Conservation (phyloP, 2,113 vertebrate genomes). For the Perca schrenkii region DNA sequence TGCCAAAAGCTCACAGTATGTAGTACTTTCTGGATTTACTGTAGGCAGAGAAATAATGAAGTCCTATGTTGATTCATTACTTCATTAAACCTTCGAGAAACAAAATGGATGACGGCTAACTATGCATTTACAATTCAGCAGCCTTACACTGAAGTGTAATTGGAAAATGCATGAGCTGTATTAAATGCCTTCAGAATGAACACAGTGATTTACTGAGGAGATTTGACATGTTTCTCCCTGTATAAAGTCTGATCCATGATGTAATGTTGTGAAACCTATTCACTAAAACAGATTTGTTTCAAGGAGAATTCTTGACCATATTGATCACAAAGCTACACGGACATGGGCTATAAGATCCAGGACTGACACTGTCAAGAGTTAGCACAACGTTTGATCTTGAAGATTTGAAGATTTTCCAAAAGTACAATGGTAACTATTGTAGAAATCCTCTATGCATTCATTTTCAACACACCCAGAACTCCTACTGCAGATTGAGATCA, state of each 20-base stretch:
- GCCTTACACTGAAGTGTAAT: slow-evolving; percentile 38
- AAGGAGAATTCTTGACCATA: slow-evolving; percentile 70
- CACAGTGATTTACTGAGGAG: slow-evolving; percentile 36
- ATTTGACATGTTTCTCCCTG: slow-evolving; percentile 2
- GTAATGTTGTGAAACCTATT: slow-evolving; percentile 69
- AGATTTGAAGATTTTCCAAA: slow-evolving; percentile 32
- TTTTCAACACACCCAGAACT: slow-evolving; percentile 4
- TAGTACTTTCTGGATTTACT: slow-evolving; percentile 14
- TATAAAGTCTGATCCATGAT: slow-evolving; percentile 65
- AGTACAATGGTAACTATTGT: slow-evolving; percentile 20
- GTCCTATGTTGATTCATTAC: slow-evolving; percentile 46
- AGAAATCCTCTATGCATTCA: slow-evolving; percentile 22
- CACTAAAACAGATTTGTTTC: slow-evolving; percentile 58
- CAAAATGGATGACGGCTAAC: slow-evolving; percentile 54
- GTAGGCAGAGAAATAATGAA: slow-evolving; percentile 45
- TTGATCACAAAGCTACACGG: slow-evolving; percentile 68
- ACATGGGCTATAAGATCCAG: slow-evolving; percentile 50
- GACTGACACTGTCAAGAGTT: slow-evolving; percentile 53
- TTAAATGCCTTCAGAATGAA: slow-evolving; percentile 27
- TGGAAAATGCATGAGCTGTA: slow-evolving; percentile 46
- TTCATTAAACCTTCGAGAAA: slow-evolving; percentile 53
- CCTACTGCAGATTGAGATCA: not conserved
- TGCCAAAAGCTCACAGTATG: slow-evolving; percentile 3
- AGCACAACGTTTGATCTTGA: slow-evolving; percentile 55
- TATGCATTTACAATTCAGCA: slow-evolving; percentile 36